Conservation (phyloP, 2,113 vertebrate species). For the Alectura lathami region DNA sequence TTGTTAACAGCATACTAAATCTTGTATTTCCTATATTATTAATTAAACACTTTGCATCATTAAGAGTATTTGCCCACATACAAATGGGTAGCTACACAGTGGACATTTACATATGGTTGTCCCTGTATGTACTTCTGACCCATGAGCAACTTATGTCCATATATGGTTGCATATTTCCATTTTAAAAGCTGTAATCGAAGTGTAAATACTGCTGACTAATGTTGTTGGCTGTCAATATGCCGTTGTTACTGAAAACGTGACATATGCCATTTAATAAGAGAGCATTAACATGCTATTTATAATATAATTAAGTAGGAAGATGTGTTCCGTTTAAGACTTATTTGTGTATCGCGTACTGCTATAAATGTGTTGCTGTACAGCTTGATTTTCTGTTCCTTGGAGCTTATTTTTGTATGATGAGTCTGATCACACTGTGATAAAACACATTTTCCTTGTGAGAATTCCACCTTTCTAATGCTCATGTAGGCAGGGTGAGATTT, state of each 20-base stretch:
- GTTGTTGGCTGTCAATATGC: conserved; percentile 16
- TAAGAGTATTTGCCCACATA: neutral
- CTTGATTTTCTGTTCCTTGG: neutral
- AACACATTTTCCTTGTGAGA: neutral
- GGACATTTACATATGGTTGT: neutral
- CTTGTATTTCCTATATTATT: neutral
- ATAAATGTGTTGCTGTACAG: neutral
- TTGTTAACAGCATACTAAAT: conserved; percentile 7
- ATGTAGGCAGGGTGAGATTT: neutral
- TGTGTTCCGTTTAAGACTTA: neutral
- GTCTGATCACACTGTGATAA: neutral
- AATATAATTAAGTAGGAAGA: conserved; percentile 6
- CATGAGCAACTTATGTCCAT: neutral
- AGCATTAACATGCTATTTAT: conserved; percentile 16
- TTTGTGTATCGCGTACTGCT: neutral
- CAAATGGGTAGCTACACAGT: neutral
- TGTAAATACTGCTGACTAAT: conserved; percentile 60
- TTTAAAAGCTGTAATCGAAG: conserved; percentile 36
- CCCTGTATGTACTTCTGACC: neutral
- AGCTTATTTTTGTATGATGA: neutral
- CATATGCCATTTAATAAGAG: conserved; percentile 47
- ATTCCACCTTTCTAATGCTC: neutral
- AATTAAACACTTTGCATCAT: neutral
- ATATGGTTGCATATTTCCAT: conserved; percentile 16
- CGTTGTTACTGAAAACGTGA: conserved; percentile 29